phyloP scores from a whole-genome alignment of 2,888 invertebrate genomes.

The Cryptophagus acutangulus region DNA sequence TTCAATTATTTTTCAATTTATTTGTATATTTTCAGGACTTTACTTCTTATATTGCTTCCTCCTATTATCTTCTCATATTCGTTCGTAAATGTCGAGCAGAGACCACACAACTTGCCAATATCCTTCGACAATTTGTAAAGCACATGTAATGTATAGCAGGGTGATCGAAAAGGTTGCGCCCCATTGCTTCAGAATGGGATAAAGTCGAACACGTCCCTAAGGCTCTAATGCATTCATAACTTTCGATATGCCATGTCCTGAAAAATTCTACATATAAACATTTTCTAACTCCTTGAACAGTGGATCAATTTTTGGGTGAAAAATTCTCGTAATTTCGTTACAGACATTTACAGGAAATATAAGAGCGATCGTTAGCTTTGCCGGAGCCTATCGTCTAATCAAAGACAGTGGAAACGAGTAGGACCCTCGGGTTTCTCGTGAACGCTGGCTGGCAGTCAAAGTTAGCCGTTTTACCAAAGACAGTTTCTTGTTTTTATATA shows the following conservation, averaged over 20 bases:
- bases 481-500: slow-evolving; percentile 12
- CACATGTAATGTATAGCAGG: slow-evolving; percentile 24
- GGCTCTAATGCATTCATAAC: slow-evolving; percentile 40
- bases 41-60: slow-evolving; percentile 1
- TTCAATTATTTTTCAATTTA: neutral
- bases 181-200: slow-evolving; percentile 32
- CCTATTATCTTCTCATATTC: too few relatives aligned
- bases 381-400: neutral
- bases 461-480: slow-evolving; percentile 1
- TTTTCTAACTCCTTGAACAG: too few relatives aligned
- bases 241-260: slow-evolving; percentile 37
- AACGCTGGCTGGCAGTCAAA: slow-evolving; percentile 1
- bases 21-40: neutral
- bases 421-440: neutral
- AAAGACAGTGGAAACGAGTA: neutral
- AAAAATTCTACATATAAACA: too few relatives aligned
- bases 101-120: slow-evolving; percentile 3
- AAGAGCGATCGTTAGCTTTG: too few relatives aligned
- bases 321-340: too few relatives aligned
- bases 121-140: slow-evolving; percentile 21
- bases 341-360: too few relatives aligned
- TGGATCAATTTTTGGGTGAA: too few relatives aligned
- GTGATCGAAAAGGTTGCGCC: slow-evolving; percentile 32
- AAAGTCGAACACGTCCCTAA: slow-evolving; percentile 35
- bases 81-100: too few relatives aligned